Percentiles rank a stretch among this genome's conserved stretches.
These are phyloP conservation scores for Leguminivora glycinivorella DNA, from an alignment of 1,140 invertebrate species.

Conservation along the genomic window DNA sequence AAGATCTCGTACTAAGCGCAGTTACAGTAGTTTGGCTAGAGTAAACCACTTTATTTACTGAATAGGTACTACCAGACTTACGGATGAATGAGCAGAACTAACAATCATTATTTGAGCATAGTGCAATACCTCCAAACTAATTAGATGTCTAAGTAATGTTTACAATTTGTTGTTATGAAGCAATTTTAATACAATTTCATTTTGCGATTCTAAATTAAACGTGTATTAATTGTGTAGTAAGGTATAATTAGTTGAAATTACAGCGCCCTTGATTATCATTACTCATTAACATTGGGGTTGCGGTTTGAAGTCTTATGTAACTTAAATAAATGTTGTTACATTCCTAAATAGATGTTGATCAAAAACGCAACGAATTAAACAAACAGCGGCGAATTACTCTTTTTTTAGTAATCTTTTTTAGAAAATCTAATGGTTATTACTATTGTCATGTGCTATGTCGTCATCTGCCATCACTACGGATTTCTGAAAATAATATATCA, in stretches of 20 bases:
- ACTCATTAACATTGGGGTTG: background rate
- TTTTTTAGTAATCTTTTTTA: too few relatives aligned
- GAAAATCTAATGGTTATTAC: too few relatives aligned
- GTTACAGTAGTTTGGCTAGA: slow-evolving; percentile 13
- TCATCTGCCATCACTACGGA: too few relatives aligned
- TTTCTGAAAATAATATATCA: too few relatives aligned
- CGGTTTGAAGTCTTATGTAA: too few relatives aligned
- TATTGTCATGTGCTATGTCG: too few relatives aligned
- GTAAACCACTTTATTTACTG: slow-evolving; percentile 25
- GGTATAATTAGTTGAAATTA: background rate
- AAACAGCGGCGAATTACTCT: too few relatives aligned
- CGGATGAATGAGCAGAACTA: slow-evolving; percentile 19
- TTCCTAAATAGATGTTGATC: background rate
- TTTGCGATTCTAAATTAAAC: background rate
- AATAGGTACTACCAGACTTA: background rate
- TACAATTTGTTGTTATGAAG: background rate
- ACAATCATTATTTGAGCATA: slow-evolving; percentile 9
- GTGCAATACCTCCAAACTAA: background rate
- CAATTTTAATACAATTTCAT: slow-evolving; percentile 4
- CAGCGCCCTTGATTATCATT: background rate
- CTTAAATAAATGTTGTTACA: too few relatives aligned
- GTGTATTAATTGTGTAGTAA: background rate
- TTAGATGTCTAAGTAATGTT: slow-evolving; percentile 1
- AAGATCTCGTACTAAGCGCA: slow-evolving; percentile 15
- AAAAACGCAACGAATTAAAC: too few relatives aligned